These are phyloP conservation scores for Volucella bombylans DNA, from an alignment of 2,888 invertebrate species.

Conservation along the genomic window DNA sequence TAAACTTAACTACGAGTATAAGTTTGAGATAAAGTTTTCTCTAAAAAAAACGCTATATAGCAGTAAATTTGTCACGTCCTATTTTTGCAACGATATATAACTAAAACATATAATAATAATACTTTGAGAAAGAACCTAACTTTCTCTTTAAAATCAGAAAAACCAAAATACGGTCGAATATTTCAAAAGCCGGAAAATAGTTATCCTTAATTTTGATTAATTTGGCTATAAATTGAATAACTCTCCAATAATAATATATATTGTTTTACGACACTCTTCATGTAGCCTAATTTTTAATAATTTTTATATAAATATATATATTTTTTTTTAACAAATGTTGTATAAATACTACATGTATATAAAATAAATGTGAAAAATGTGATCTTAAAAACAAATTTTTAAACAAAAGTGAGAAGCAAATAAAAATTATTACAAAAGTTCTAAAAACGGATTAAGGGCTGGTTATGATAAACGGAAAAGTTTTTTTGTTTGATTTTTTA, in stretches of 20 bases:
- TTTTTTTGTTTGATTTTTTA: conserved; percentile 38
- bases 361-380: conserved; percentile 65
- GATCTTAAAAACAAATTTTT: conserved; percentile 68
- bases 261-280: conserved; percentile 12
- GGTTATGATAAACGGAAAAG: conserved; percentile 82
- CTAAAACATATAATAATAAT: conserved; percentile 57
- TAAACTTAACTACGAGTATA: conserved; percentile 46
- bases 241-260: not conserved
- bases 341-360: conserved; percentile 55
- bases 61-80: conserved; percentile 80
- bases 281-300: conserved; percentile 3
- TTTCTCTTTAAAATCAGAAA: conserved; percentile 41
- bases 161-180: conserved; percentile 13
- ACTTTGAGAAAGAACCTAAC: conserved; percentile 42
- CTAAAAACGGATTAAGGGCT: conserved; percentile 78
- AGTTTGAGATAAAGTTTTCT: conserved; percentile 26
- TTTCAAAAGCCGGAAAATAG: conserved; percentile 66
- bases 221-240: conserved; percentile 14
- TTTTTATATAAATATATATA: conserved; percentile 7
- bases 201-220: conserved; percentile 22
- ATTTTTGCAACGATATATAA: conserved; percentile 82
- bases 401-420: conserved; percentile 76
- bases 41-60: conserved; percentile 36
- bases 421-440: conserved; percentile 37
- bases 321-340: conserved; percentile 45